Conservation (phyloP, 2,888 invertebrate species). For the Cerceris rybyensis region DNA sequence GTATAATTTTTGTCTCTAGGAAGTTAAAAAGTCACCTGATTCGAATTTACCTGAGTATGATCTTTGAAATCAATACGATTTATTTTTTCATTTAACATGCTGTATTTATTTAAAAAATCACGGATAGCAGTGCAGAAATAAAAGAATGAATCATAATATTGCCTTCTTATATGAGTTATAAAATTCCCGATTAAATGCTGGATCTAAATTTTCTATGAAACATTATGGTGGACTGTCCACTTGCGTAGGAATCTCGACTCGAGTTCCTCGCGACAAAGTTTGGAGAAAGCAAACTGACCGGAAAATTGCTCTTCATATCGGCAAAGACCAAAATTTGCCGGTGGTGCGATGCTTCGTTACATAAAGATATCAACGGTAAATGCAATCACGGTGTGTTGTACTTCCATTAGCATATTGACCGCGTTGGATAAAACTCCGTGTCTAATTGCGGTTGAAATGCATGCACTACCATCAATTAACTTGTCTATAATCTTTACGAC, state of each 20-base stretch:
- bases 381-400: conserved; percentile 23
- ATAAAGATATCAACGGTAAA: conserved; percentile 27
- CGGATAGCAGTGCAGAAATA: too few relatives aligned
- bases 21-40: too few relatives aligned
- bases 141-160: too few relatives aligned
- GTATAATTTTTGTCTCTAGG: too few relatives aligned
- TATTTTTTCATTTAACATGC: too few relatives aligned
- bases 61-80: too few relatives aligned
- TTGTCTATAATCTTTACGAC: not conserved
- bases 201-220: not conserved
- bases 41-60: too few relatives aligned
- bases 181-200: not conserved
- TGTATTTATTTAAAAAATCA: too few relatives aligned
- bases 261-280: conserved; percentile 3
- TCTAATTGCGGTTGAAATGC: conserved; percentile 31
- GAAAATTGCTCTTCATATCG: conserved; percentile 17
- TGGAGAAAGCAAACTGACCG: conserved; percentile 10
- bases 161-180: too few relatives aligned
- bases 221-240: not conserved
- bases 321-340: conserved; percentile 32
- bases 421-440: not conserved
- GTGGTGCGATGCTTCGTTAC: conserved; percentile 4
- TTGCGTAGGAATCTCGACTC: too few relatives aligned
- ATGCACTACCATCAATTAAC: not conserved
- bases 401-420: conserved; percentile 18